These are phyloP conservation scores for Peromyscus nudipes DNA, from an alignment of 2,797 vertebrate species.

Conservation along the genomic window DNA sequence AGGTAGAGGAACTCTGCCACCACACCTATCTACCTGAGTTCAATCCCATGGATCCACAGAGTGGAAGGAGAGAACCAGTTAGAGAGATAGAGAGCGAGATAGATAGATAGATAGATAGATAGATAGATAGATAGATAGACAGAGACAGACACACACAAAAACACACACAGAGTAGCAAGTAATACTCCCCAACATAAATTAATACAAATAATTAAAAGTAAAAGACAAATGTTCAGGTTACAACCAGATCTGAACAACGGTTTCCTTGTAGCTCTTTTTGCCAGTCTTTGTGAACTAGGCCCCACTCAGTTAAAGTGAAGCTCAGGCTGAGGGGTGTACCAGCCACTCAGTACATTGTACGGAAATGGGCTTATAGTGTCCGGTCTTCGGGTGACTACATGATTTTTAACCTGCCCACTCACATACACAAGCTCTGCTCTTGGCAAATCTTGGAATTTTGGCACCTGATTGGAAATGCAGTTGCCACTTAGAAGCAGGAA, in stretches of 20 bases:
- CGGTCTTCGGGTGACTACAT: not conserved
- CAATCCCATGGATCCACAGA: not conserved
- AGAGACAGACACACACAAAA: not conserved
- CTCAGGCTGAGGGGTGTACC: not conserved
- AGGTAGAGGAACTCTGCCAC: not conserved
- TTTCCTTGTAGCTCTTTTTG: not conserved
- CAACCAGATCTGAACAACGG: not conserved
- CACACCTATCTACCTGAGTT: not conserved
- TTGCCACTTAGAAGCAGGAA: conserved; percentile 6
- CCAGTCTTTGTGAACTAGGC: not conserved
- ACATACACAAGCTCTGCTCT: not conserved
- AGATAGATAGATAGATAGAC: not conserved
- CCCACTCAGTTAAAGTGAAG: not conserved
- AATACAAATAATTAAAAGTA: not conserved
- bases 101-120: not conserved
- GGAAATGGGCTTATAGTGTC: not conserved
- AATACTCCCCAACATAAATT: not conserved
- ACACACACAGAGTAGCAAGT: not conserved
- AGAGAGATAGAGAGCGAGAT: not conserved
- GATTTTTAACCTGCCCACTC: not conserved
- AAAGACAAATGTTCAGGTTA: not conserved
- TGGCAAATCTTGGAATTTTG: not conserved
- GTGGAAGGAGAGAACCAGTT: not conserved
- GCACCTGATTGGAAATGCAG: conserved; percentile 26
- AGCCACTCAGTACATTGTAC: not conserved